Percentiles rank a stretch among this genome's conserved stretches.
Conservation (phyloP, 2,888 invertebrate genomes). For the Aspidiotus rigidus region DNA sequence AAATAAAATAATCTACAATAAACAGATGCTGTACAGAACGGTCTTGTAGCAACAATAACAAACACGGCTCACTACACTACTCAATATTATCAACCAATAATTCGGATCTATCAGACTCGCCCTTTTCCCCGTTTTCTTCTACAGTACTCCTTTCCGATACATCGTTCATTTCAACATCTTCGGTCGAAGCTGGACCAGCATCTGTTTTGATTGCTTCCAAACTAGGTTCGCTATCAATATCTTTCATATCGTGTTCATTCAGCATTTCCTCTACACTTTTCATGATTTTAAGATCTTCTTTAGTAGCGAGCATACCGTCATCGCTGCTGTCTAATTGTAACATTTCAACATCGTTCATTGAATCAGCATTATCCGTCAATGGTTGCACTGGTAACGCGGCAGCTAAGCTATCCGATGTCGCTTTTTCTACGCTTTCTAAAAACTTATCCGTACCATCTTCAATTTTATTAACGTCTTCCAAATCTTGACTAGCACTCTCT, state of each 20-base stretch:
- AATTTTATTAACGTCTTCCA: background rate
- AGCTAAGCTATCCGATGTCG: background rate
- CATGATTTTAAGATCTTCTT: conserved; percentile 11
- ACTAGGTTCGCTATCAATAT: background rate
- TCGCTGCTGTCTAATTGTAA: background rate
- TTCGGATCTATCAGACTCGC: background rate
- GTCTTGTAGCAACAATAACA: too few relatives aligned
- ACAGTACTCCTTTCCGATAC: conserved; percentile 1
- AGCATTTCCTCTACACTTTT: conserved; percentile 28
- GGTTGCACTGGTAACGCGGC: background rate
- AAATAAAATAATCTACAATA: too few relatives aligned
- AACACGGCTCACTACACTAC: too few relatives aligned
- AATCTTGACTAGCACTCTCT: background rate
- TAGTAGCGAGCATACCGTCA: background rate
- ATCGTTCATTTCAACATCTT: conserved; percentile 27
- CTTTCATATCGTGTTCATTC: background rate
- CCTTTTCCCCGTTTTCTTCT: background rate
- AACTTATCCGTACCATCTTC: conserved; percentile 15
- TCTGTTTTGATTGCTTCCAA: background rate
- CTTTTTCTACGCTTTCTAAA: conserved; percentile 24
- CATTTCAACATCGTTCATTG: conserved; percentile 23
- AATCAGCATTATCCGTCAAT: background rate
- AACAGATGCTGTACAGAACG: too few relatives aligned
- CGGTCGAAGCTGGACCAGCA: background rate
- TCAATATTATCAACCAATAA: too few relatives aligned